Base-by-base conservation (phyloP, 2,113 vertebrate species). In the Pseudolaguvia tuberculata region DNA sequence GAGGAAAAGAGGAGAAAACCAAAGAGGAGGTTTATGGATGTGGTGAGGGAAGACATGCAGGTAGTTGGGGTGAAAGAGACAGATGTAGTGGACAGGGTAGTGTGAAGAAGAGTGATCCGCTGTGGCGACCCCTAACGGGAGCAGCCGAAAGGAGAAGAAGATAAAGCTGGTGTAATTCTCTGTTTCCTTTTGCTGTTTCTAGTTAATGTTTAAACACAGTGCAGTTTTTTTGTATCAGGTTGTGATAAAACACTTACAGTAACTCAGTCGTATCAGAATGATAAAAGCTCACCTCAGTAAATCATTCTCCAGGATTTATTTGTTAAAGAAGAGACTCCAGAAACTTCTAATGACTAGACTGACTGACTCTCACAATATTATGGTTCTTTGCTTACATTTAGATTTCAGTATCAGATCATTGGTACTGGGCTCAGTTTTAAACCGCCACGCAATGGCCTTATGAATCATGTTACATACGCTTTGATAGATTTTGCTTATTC, bases 141-240 rank as follows among this genome's bases (percentile, higher is more conserved):
- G n/a, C n/a, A n/a, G n/a, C n/a, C n/a, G n/a, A n/a, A n/a, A n/a
- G n/a, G n/a, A 51, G 23, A 48, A 45, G 8, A 21, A 6, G 14
- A 29, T 12, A 4, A 61, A 18, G 13, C 3, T 15, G 47, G 15
- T 11, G n/a, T 27, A 20, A 35, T 47, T 3, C 17, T n/a, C 63
- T 9, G 14, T 20, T 9, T 62, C 11, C 42, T 65, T 74, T 29
- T 48, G 27, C 17, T 65, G n/a, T 65, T n/a, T 51, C 42, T 48
- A 18, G 74, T 61, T 58, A 45, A 76, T 69, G 42, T 66, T 76
- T 69, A 23, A 59, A 23, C 53, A 21, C 20, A 25, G 7, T n/a
- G 18, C 23, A 39, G 18, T 14, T 57, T 73, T n/a, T 68, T 67
- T 21, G 12, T 39, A 61, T 45, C 45, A 11, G 56, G 20, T 23